Evolutionary conservation across 2,888 invertebrate genomes (phyloP), one percentile per base, ranked within the genome.

Genomic region (Diaphora mendica): DNA sequence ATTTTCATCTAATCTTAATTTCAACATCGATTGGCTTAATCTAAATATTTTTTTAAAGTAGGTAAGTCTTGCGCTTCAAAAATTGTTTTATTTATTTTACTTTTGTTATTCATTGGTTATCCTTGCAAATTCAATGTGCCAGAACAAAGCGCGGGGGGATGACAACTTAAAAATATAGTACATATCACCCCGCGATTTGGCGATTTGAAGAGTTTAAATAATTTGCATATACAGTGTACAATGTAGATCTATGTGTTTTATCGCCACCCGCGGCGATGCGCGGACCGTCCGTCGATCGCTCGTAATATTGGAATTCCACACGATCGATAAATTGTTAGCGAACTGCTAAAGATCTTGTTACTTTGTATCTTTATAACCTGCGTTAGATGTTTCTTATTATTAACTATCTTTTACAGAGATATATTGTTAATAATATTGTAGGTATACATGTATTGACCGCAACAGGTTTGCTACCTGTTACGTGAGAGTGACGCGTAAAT

Each of bases 301-400:
- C 44, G 64, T 51, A 70, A 72, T 72, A 44, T 33, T 35, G 72
- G 62, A 72, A 72, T 72, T 62, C 67, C 62, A 11, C 68, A 64
- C 72, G 62, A 68, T 68, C 44, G 26, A 72, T 68, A 72, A 72
- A 72, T 59, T 67, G 68, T 72, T 62, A 30, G 72, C 44, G 44
- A 59, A 66, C 44, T 33, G 72, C 67, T 72, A 72, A 73, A 69
- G 26, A 73, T 59, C 15, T 15, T 62, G 35, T 70, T 74, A 74
- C 73, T 35, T 70, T 74, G 73, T 74, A 74, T 26, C 20, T 74
- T 74, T 74, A 74, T 64, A 39, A 62, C 70, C 67, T 66, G 39
- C 44, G 26, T 39, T 42, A 51, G 30, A 30, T 67, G 35, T 71
- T 68, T 55, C 51, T n/a, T 71, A 74, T 39, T 71, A 33, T 62